These are phyloP conservation scores for Hippotragus niger DNA, from an alignment of 2,113 vertebrate species.

Conservation along the genomic window DNA sequence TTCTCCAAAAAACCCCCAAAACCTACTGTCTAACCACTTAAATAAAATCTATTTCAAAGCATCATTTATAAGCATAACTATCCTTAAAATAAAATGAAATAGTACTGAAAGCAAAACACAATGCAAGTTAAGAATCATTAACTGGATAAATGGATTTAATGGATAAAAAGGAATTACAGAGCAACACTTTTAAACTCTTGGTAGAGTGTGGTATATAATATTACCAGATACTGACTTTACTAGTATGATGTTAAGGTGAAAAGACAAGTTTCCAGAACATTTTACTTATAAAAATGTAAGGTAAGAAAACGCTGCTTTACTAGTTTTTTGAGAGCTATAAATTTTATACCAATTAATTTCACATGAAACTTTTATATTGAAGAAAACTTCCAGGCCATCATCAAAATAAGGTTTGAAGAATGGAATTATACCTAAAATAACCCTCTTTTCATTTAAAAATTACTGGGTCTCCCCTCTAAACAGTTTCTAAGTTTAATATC, in stretches of 20 bases:
- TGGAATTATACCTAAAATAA: background rate
- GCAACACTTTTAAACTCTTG: background rate
- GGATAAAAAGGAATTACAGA: background rate
- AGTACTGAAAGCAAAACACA: background rate
- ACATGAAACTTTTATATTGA: background rate
- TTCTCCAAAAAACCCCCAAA: background rate
- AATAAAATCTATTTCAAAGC: background rate
- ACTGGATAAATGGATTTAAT: no score
- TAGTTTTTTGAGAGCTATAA: background rate
- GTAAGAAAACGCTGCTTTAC: background rate
- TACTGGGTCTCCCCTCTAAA: background rate
- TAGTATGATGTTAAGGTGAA: background rate
- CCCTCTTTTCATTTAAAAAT: background rate
- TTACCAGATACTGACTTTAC: background rate
- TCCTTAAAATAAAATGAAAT: background rate
- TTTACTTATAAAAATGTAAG: background rate
- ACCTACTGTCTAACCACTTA: background rate
- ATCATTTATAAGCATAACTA: background rate
- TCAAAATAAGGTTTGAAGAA: background rate
- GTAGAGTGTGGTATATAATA: background rate
- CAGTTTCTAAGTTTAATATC: background rate
- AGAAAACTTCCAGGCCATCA: background rate
- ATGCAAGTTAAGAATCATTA: constrained; percentile 7
- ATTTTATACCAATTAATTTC: background rate
- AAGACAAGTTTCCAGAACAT: background rate